Evolutionary conservation across 2,113 vertebrate genomes (phyloP), one percentile per base, ranked within the genome.

Genomic region (Rhipidura dahli): DNA sequence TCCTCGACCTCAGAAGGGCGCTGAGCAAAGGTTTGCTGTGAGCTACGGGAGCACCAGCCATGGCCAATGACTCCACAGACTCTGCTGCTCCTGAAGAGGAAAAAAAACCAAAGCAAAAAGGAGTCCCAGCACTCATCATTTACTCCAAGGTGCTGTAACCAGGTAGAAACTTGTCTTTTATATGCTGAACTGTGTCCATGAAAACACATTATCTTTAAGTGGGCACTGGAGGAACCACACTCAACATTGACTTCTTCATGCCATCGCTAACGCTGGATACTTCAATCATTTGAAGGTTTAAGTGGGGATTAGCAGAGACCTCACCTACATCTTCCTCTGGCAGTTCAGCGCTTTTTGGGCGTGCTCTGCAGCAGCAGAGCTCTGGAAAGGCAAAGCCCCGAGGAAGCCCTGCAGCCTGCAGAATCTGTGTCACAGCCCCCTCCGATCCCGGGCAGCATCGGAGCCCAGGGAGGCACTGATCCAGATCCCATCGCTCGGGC

Each of bases 121-220:
- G 9, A 93, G n/a, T 54, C 61, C 35, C 49, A 45, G 39, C 60
- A 68, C 56, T 79, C 88, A 79, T 72, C 42, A 89, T 87, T 86
- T 94, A 95, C 94, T 94, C 81, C 84, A 91, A 95, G 95, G 72
- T 94, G 89, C 83, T 69, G 81, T 95, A 94, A 95, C 78, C 70
- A 77, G 66, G 85, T 86, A 50, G 77, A 79, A 91, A 75, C 68
- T 42, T 70, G 60, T 44, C 83, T 93, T 96, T 94, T 92, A 82
- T 91, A 44, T 42, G 87, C 87, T 87, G 89, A 76, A 89, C 87
- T 85, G 83, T 89, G 79, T 91, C 84, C 64, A 63, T 85, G 83
- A 89, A 93, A 96, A 66, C 70, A 64, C 84, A 91, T 92, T 93
- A 91, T 66, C 66, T 85, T 94, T 94, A 93, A 96, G 86, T 87